Base-by-base conservation (phyloP, 2,113 vertebrate species). In the Phylloscopus whistleri region DNA sequence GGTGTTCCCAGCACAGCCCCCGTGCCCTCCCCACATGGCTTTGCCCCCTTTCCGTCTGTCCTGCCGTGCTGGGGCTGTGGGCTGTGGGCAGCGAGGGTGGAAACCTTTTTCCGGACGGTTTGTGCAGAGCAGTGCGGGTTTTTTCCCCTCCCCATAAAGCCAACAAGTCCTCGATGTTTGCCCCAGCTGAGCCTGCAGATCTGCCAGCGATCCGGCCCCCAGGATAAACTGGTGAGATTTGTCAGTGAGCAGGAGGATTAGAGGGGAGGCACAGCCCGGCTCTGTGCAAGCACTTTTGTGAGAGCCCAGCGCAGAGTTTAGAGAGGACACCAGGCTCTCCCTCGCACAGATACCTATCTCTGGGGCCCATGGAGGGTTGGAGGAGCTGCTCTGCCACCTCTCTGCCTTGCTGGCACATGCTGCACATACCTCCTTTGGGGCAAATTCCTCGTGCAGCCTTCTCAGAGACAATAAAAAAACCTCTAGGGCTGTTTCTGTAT, bases 11-110 rank as follows among this genome's bases (percentile, higher is more conserved):
- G 4, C 44, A 11, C 12, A 3, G n/a, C 15, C 17, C 27, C 9
- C 5, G 1, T 7, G 21, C 52, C 19, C 8, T 2, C 20, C 8
- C 35, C 2, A 0, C 0, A 0, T 3, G 3, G 41, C 35, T 90
- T 26, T 39, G 12, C 22, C 41, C 37, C 30, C 7, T 37, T 35
- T 22, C 68, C 27, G 1, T 33, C 44, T 49, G 13, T 53, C 3
- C 18, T 11, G 33, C 46, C 2, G 0, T 5, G 21, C 22, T 24
- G 4, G 51, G 46, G 4, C 73, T 15, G 30, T 20, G 1, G 41
- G 41, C 28, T 1, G 49, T 20, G 48, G 68, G 37, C 24, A 55
- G n/a, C 4, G 17, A 37, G 35, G 6, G 5, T 35, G 62, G 11
- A 20, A 78, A 66, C 18, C 31, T 39, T 27, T 37, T 9, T 3